Base-by-base conservation (phyloP, 2,797 vertebrate genomes). In the Varecia variegata region DNA sequence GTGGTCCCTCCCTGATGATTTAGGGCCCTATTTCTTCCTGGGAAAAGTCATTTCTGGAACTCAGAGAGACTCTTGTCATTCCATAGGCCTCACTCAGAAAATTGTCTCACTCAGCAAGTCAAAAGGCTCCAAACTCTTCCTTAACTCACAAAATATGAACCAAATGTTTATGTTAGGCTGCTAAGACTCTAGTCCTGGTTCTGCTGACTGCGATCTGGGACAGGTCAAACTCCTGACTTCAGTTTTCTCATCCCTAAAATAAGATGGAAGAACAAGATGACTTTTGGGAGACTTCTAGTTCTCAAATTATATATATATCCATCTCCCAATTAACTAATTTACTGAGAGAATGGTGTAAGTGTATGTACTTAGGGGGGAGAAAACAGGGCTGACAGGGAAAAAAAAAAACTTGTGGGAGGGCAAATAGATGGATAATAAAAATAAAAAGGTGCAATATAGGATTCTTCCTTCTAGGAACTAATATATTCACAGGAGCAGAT, bases 111-210 rank as follows among this genome's bases (percentile, higher is more conserved):
- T 92, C 40, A 85, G 89, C 60, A 40, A 43, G 27, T 73, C 4
- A 77, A 54, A 89, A 90, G 92, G 56, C 82, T 87, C 73, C 45
- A 76, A 90, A 95, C 30, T 91, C 47, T 91, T 96, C 32, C 21
- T 68, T 86, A 87, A 77, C 45, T 95, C 76, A 95, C 11, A 97
- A 90, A 91, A 85, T 30, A 93, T 54, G 56, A 97, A 70, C n/a
- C 80, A 88, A 93, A 85, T 80, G 30, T 89, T 83, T 27, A 65
- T 45, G 27, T 65, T 10, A 40, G 43, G 60, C 52, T 82, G 68
- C 35, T 95, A 58, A 71, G 74, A 84, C 60, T 89, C n/a, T 25
- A 85, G 60, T 62, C 23, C 56, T 79, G 50, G 76, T 20, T 95
- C 40, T 88, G 38, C 17, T 74, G 54, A 95, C 15, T 67, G 7